A percentile compares a stretch with the other conserved stretches of the same genome.
These are phyloP conservation scores for Hypomecis atomaria DNA, from an alignment of 2,888 invertebrate species.

Conservation along the genomic window DNA sequence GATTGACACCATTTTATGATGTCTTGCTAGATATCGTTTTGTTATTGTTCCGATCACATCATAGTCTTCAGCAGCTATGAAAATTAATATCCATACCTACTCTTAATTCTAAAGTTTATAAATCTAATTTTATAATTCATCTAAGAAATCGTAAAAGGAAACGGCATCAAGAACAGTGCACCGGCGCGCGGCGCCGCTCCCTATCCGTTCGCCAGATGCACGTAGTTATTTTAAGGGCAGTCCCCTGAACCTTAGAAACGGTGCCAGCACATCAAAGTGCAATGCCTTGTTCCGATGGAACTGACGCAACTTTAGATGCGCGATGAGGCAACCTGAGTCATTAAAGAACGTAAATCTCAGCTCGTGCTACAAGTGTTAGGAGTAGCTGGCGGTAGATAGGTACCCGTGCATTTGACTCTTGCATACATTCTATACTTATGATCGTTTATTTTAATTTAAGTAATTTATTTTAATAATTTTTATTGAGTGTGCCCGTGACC, in stretches of 20 bases:
- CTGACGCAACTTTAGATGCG: conserved; percentile 52
- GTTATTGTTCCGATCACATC: no score
- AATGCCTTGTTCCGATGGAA: conserved; percentile 43
- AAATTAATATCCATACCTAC: no score
- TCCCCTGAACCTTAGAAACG: conserved; percentile 29
- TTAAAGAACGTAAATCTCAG: conserved; percentile 51
- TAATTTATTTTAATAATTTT: no score
- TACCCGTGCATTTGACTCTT: not conserved
- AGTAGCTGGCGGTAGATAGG: not conserved
- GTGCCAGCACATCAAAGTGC: conserved; percentile 53
- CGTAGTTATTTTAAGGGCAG: conserved; percentile 30
- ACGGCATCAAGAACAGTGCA: not conserved
- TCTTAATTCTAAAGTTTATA: no score
- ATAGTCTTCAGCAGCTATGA: no score
- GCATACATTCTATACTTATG: conserved; percentile 15
- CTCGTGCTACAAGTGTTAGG: conserved; percentile 23
- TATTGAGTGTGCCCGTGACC: no score
- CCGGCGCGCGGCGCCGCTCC: conserved; percentile 1
- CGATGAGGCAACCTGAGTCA: conserved; percentile 50
- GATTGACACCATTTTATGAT: no score
- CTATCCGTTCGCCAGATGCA: conserved; percentile 12
- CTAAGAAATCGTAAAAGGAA: conserved; percentile 5
- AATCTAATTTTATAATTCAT: not conserved
- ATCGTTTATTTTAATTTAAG: no score
- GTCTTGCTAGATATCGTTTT: no score